A percentile compares a stretch with the other conserved stretches of the same genome.
phyloP scores from a whole-genome alignment of 2,888 invertebrate genomes.

The Ochropleura plecta region DNA sequence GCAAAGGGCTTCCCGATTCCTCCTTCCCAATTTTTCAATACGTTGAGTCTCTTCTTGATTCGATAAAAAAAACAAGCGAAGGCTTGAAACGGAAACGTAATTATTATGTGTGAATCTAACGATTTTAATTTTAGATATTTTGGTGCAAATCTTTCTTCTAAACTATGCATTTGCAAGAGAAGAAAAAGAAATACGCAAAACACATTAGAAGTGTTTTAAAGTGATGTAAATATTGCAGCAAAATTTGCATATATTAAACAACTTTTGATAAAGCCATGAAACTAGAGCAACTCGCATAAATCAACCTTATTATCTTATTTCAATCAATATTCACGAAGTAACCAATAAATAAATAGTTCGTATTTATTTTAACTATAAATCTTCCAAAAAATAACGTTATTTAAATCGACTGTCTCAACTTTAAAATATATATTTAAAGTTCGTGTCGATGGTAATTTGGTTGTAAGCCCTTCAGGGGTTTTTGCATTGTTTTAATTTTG shows the following conservation, averaged over 20 bases:
- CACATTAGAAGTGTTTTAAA: background rate
- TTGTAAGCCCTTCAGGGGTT: conserved; percentile 58
- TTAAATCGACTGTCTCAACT: conserved; percentile 49
- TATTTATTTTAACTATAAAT: conserved; percentile 36
- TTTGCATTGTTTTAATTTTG: conserved; percentile 72
- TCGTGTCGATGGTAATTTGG: conserved; percentile 66
- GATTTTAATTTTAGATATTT: background rate
- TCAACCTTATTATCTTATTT: conserved; percentile 8
- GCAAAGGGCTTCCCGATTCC: too few species aligned
- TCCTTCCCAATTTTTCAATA: too few species aligned
- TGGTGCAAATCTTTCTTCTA: background rate
- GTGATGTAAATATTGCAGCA: background rate
- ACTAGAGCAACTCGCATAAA: background rate
- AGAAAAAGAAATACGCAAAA: conserved; percentile 8
- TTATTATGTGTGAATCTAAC: background rate
- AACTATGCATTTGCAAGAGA: background rate
- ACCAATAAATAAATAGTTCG: conserved; percentile 15
- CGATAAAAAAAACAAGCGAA: too few species aligned
- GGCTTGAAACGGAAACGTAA: background rate
- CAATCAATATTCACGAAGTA: conserved; percentile 33
- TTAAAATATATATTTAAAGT: conserved; percentile 60
- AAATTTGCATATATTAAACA: conserved; percentile 15
- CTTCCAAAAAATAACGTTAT: conserved; percentile 30
- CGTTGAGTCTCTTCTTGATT: too few species aligned
- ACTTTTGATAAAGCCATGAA: background rate